A percentile compares a stretch with the other conserved stretches of the same genome.
phyloP scores from a whole-genome alignment of 2,113 vertebrate genomes.

The Typhlomys cinereus region DNA sequence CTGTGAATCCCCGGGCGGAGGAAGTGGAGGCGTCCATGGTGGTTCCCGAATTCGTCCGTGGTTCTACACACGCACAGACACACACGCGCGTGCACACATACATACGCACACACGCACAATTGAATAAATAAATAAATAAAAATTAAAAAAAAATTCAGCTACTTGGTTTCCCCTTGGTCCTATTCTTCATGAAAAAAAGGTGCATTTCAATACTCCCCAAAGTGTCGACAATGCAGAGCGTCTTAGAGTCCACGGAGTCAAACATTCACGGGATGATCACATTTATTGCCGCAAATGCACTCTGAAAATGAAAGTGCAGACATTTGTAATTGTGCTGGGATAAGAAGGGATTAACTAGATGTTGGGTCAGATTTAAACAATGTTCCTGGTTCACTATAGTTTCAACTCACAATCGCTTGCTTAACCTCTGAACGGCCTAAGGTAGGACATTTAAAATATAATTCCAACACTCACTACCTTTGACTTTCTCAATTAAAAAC shows the following conservation, averaged over 20 bases:
- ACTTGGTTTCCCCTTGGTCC: neutral
- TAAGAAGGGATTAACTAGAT: neutral
- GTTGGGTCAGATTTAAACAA: neutral
- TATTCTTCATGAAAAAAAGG: neutral
- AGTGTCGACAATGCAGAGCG: neutral
- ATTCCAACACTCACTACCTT: neutral
- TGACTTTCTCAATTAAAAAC: neutral
- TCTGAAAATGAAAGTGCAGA: neutral
- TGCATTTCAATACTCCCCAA: neutral
- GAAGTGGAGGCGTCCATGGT: too few relatives aligned
- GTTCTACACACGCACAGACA: too few relatives aligned
- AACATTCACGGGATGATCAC: neutral
- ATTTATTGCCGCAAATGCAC: neutral
- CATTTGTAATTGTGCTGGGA: neutral
- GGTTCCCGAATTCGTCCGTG: too few relatives aligned
- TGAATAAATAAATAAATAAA: too few relatives aligned
- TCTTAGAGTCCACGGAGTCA: neutral
- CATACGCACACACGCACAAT: too few relatives aligned
- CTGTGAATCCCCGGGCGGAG: too few relatives aligned
- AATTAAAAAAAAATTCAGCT: too few relatives aligned
- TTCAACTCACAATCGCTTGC: neutral
- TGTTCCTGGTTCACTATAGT: neutral
- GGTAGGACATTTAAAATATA: neutral
- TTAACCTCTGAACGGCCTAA: neutral
- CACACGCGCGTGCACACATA: too few relatives aligned